Evolutionary conservation across 2,888 invertebrate genomes (phyloP).

Genomic region (Gymnocheta viridis): DNA sequence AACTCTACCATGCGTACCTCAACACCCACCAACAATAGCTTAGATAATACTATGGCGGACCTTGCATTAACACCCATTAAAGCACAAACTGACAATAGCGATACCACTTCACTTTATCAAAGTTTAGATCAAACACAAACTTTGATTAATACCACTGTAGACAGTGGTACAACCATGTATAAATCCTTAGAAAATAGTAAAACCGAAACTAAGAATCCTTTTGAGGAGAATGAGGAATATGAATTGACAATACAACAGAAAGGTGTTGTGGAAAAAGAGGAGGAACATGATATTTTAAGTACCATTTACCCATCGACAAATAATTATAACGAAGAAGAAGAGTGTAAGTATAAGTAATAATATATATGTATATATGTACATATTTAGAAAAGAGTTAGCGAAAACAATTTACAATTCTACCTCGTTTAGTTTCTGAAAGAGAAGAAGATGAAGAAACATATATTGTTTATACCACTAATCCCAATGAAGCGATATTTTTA

Average conservation of each 20-base stretch:
- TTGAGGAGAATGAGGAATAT: constrained; percentile 30
- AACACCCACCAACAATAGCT: constrained; percentile 73
- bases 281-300: constrained; percentile 74
- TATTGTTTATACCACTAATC: constrained; percentile 76
- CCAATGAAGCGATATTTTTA: constrained; percentile 82
- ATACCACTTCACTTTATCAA: constrained; percentile 72
- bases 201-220: constrained; percentile 31
- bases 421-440: constrained; percentile 78
- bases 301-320: constrained; percentile 73
- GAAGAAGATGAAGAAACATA: constrained; percentile 81
- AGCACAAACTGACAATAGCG: constrained; percentile 39
- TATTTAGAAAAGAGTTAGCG: neutral
- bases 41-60: constrained; percentile 52
- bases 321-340: constrained; percentile 68
- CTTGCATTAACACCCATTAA: constrained; percentile 71
- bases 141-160: constrained; percentile 30
- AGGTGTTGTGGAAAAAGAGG: constrained; percentile 44
- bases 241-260: neutral
- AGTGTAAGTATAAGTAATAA: constrained; percentile 34
- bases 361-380: neutral
- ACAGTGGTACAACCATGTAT: constrained; percentile 67
- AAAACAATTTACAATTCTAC: neutral
- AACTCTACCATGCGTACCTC: constrained; percentile 70
- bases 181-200: constrained; percentile 66
- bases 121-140: constrained; percentile 70